Conservation (phyloP, 2,888 invertebrate species). For the Calliphora vomitoria region DNA sequence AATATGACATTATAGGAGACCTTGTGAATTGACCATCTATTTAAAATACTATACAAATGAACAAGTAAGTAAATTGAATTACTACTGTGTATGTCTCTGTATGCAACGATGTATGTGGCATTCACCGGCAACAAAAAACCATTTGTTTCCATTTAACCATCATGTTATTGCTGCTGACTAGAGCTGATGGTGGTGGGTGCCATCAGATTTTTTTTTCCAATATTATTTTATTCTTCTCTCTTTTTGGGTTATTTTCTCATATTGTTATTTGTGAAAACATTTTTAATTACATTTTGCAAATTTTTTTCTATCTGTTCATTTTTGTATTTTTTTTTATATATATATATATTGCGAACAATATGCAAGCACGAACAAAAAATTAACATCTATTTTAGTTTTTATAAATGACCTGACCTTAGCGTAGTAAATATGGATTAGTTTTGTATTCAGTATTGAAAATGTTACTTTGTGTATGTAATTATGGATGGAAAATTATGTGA, state of each 20-base stretch:
- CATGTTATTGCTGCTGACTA: conserved; percentile 25
- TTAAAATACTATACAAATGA: background rate
- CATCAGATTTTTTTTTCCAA: background rate
- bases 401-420: conserved; percentile 25
- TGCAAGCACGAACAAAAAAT: conserved; percentile 19
- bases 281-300: conserved; percentile 53
- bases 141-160: conserved; percentile 50
- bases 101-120: conserved; percentile 43
- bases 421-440: conserved; percentile 30
- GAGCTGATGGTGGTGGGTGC: conserved; percentile 5
- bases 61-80: conserved; percentile 50
- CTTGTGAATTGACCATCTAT: too few species aligned
- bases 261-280: conserved; percentile 35
- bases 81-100: background rate
- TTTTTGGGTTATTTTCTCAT: conserved; percentile 17
- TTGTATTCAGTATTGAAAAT: background rate
- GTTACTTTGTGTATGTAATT: conserved; percentile 9
- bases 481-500: conserved; percentile 9
- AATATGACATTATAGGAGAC: too few species aligned
- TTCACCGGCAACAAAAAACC: conserved; percentile 49
- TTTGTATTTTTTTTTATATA: background rate
- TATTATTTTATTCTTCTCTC: background rate
- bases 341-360: conserved; percentile 9
- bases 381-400: conserved; percentile 25
- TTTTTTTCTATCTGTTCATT: background rate